Conservation (phyloP, 2,888 invertebrate species). For the Cataglyphis altisquamis region DNA sequence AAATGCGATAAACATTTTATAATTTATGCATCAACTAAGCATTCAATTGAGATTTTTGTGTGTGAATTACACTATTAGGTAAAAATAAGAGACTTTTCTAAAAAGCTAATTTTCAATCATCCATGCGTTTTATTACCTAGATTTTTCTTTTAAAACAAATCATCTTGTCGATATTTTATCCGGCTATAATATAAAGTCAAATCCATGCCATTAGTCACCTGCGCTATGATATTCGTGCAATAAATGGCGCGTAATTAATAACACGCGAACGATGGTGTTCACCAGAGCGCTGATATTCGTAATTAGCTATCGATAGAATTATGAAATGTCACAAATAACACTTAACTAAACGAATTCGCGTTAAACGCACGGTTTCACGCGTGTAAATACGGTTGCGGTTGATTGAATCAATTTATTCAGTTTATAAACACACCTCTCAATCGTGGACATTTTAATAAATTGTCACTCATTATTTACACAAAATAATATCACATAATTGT, state of each 20-base stretch:
- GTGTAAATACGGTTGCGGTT: constrained; percentile 52
- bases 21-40: neutral
- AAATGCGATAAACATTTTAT: neutral
- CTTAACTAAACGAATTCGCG: constrained; percentile 54
- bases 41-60: neutral
- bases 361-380: constrained; percentile 51
- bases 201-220: neutral
- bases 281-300: constrained; percentile 41
- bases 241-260: constrained; percentile 47
- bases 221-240: neutral
- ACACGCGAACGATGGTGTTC: constrained; percentile 9
- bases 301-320: constrained; percentile 51
- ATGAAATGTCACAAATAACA: constrained; percentile 54
- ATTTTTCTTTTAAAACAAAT: neutral
- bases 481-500: constrained; percentile 21
- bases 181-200: neutral
- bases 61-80: neutral
- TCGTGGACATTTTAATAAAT: constrained; percentile 34
- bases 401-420: constrained; percentile 46
- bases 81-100: neutral
- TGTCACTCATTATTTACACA: neutral
- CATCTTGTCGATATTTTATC: neutral
- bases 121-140: neutral
- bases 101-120: neutral
- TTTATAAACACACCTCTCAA: constrained; percentile 21